These are phyloP conservation scores for Echinometra lucunter DNA, from an alignment of 53 echinoderm and acorn worm genomes.

Conservation along the genomic window DNA sequence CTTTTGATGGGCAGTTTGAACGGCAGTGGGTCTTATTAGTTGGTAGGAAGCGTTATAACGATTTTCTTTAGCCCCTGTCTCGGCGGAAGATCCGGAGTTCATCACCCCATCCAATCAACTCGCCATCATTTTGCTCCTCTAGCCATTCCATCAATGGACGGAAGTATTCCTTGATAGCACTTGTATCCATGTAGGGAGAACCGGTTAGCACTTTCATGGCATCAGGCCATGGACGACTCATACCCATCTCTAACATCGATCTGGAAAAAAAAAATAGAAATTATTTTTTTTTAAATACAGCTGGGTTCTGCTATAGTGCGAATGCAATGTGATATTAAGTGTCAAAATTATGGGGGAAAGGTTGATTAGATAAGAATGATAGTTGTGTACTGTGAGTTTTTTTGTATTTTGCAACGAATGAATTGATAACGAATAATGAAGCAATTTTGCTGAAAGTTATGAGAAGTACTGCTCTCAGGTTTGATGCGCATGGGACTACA, in stretches of 20 bases:
- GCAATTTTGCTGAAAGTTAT: no score
- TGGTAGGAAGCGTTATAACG: neutral
- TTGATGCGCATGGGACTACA: no score
- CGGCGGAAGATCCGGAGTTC: slow-evolving; percentile 38
- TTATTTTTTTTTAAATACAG: no score
- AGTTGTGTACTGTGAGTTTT: no score
- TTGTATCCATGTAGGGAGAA: slow-evolving; percentile 68
- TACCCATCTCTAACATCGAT: slow-evolving; percentile 85
- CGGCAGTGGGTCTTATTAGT: neutral
- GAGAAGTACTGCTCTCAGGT: no score
- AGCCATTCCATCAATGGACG: slow-evolving; percentile 84
- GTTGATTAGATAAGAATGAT: no score
- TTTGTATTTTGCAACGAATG: no score
- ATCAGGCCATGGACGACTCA: slow-evolving; percentile 91
- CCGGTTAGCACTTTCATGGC: slow-evolving; percentile 86
- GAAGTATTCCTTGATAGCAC: slow-evolving; percentile 85
- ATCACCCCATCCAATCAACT: slow-evolving; percentile 56
- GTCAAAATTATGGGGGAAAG: no score
- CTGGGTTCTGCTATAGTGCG: no score
- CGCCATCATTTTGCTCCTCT: slow-evolving; percentile 71
- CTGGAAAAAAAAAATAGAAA: neutral
- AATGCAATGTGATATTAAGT: no score
- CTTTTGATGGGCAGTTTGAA: neutral
- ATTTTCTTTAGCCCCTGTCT: neutral
- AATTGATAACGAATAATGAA: no score